Evolutionary conservation across 2,888 invertebrate species (phyloP), one percentile per base, ranked within the genome.

Genomic region (Nemurella pictetii): DNA sequence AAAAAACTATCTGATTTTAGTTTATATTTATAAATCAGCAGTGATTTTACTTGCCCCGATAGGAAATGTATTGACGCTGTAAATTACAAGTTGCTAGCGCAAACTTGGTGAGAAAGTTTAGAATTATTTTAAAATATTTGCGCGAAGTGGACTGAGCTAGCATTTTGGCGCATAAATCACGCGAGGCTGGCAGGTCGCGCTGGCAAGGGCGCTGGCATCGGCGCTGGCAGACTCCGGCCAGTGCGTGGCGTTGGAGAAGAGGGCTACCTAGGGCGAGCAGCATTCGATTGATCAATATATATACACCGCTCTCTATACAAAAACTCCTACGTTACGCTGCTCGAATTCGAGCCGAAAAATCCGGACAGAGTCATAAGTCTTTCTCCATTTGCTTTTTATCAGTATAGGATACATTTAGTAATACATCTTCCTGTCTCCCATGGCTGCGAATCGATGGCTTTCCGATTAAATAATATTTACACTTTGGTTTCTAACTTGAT

Each of bases 371-470:
- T 72, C 82, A 72, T 82, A 82, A 82, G 82, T 82, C 82, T 81
- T 81, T 81, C 35, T 82, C 82, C 82, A 36, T 82, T 82, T 82
- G 82, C 55, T 82, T 82, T 82, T 82, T 82, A 82, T 82, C 82
- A 82, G 82, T 55, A 29, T 55, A 55, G 25, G 26, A 36, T 81
- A 82, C 82, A 72, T 55, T 82, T 82, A 0, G 55, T 72, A 36
- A 82, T 82, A 82, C 27, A 82, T 82, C 82, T 82, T 82, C 28
- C 82, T 82, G 82, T 82, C 82, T 27, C 27, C 28, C 27, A 26
- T n/a, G n/a, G n/a, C 27, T 5, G 27, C 26, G 29, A 72, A 82
- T 82, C 82, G 28, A 82, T 82, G 28, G 82, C 82, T 82, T 72
- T 82, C 27, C 82, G 82, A 82, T 82, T 82, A 82, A 82, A 82